Evolutionary conservation across 2,888 invertebrate genomes (phyloP).

Genomic region (Dryomyza anilis): DNA sequence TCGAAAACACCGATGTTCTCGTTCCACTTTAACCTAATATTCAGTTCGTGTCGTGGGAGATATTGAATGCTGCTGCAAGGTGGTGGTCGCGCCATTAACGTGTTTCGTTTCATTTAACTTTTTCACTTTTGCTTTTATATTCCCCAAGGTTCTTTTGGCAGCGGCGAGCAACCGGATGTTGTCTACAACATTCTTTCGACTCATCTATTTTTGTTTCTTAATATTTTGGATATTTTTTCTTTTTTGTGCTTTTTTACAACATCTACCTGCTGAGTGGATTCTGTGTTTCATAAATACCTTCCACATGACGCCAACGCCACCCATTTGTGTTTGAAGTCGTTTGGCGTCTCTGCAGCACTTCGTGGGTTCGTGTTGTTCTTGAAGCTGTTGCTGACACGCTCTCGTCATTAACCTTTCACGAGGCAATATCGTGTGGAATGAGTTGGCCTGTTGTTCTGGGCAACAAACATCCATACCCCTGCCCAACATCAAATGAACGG

Average conservation of each 20-base stretch:
- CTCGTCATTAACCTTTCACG: conserved; percentile 33
- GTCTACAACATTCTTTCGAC: not conserved
- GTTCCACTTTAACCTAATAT: too few species aligned
- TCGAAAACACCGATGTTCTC: not conserved
- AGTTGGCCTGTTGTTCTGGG: not conserved
- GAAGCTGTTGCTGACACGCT: not conserved
- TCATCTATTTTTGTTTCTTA: conserved; percentile 9
- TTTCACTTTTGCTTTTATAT: conserved; percentile 22
- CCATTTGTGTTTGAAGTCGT: too few species aligned
- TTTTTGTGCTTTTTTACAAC: too few species aligned
- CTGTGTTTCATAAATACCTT: not conserved
- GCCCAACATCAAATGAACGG: not conserved
- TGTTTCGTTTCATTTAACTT: conserved; percentile 43
- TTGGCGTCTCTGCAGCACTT: not conserved
- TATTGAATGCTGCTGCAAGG: not conserved
- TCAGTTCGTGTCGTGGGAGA: too few species aligned
- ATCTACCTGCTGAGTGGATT: not conserved
- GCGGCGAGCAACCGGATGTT: not conserved
- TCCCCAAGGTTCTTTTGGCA: not conserved
- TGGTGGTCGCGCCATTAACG: conserved; percentile 37
- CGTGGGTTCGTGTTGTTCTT: not conserved
- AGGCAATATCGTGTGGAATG: conserved; percentile 48
- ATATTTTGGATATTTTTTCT: not conserved
- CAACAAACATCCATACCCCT: too few species aligned
- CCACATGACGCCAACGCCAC: conserved; percentile 6